Evolutionary conservation across 2,888 invertebrate genomes (phyloP), one percentile per base, ranked within the genome.

Genomic region (Sesia bembeciformis): DNA sequence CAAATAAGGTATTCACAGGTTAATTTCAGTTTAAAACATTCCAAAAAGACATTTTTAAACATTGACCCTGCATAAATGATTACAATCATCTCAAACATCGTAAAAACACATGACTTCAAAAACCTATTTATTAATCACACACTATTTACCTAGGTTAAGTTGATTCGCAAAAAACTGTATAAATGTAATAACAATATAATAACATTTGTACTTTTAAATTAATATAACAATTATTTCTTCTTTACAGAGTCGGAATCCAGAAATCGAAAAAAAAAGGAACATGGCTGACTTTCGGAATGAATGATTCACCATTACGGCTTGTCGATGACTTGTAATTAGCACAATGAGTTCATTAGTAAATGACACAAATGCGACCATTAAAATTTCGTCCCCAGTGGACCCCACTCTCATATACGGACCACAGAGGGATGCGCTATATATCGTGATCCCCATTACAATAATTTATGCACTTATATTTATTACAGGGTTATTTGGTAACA

Each of bases 401-500:
- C 72, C 86, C 3, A 79, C 76, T 1, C 51, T 54, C 1, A 74
- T 81, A 56, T 87, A 86, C 58, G 90, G 89, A 1, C 87, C 90
- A 1, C 83, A 81, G 59, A 71, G 90, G 51, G 93, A 93, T 68
- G 81, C 92, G 0, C 73, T 93, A 3, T 90, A 86, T 63, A 90
- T 95, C 42, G 93, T 94, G 3, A 76, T 95, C 57, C 94, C 94
- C 0, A 92, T 96, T 60, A 95, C 95, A 1, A 81, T 94, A n/a
- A 87, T 94, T 56, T 97, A 96, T 76, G 81, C 90, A 0, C 62
- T 94, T n/a, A 96, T 96, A 66, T 94, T 96, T 68, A 71, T 96
- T 5, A 93, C 93, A 4, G 96, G 97, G 3, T 83, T 96, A 3
- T 81, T 96, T 39, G 97, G 97, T 3, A 97, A 97, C 76, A 90